phyloP scores from a whole-genome alignment of 2,888 invertebrate genomes.

The Mamestra brassicae region DNA sequence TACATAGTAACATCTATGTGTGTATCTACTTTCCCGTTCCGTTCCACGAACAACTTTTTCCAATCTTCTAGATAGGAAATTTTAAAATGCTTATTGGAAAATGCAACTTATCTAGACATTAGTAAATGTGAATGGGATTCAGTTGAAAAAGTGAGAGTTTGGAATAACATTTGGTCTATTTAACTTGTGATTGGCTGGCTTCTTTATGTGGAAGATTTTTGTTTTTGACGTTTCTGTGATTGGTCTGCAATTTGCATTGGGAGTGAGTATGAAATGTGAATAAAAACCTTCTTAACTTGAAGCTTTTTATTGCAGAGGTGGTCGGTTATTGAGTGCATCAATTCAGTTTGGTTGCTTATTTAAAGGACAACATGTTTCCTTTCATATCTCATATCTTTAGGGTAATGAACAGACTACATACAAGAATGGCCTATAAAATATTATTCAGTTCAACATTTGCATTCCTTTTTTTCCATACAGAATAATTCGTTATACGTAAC shows the following conservation, averaged over 20 bases:
- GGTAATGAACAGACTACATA: no score
- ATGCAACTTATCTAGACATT: constrained; percentile 58
- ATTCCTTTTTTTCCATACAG: no score
- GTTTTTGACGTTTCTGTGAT: constrained; percentile 8
- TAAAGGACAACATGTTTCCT: no score
- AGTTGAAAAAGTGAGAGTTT: constrained; percentile 35
- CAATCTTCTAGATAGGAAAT: constrained; percentile 64
- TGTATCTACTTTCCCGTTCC: constrained; percentile 39
- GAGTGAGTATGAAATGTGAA: background rate
- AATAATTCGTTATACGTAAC: no score
- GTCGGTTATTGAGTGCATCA: background rate
- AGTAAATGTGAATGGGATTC: constrained; percentile 43
- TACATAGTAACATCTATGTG: constrained; percentile 12
- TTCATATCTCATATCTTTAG: no score
- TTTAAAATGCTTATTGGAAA: constrained; percentile 68
- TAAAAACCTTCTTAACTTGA: background rate
- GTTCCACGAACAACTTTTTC: constrained; percentile 63
- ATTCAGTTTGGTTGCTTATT: background rate
- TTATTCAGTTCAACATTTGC: no score
- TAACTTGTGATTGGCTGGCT: constrained; percentile 6
- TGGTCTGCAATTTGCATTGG: background rate
- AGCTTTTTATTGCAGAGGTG: background rate
- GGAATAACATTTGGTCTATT: constrained; percentile 11
- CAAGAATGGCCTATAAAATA: no score
- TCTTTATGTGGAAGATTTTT: constrained; percentile 3